These are phyloP conservation scores for Drosophila nebulosa DNA, from an alignment of 1,140 invertebrate species.

Conservation along the genomic window DNA sequence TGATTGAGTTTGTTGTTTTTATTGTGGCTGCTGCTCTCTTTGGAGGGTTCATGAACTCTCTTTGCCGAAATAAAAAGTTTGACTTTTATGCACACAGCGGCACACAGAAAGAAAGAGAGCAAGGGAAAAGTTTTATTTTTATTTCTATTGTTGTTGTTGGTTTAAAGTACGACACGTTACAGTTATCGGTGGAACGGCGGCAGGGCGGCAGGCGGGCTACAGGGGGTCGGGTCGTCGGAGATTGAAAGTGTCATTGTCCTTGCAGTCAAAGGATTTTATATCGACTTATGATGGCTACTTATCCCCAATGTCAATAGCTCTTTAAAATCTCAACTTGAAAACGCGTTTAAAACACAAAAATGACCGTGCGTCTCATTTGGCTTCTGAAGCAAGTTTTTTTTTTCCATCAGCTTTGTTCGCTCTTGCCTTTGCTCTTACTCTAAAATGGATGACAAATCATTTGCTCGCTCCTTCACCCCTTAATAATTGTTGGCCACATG, in stretches of 20 bases:
- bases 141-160: constrained; percentile 30
- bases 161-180: constrained; percentile 51
- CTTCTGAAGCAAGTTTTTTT: too few relatives aligned
- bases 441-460: too few relatives aligned
- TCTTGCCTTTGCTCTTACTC: too few relatives aligned
- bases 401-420: too few relatives aligned
- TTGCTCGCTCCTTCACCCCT: neutral
- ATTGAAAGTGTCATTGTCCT: constrained; percentile 18
- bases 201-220: too few relatives aligned
- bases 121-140: constrained; percentile 32
- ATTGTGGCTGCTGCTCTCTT: constrained; percentile 17
- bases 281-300: neutral
- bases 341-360: constrained; percentile 14
- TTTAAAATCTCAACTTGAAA: neutral
- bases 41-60: constrained; percentile 65
- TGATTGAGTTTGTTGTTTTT: constrained; percentile 16
- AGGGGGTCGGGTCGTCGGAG: constrained; percentile 29
- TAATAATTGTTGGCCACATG: constrained; percentile 58
- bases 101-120: constrained; percentile 2
- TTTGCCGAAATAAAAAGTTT: constrained; percentile 58
- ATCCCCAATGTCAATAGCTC: neutral
- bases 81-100: constrained; percentile 65
- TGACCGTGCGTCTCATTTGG: too few relatives aligned
- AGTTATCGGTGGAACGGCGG: constrained; percentile 44
- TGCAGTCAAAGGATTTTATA: constrained; percentile 3